Conservation (phyloP, 1,140 invertebrate genomes). For the Pantala flavescens region DNA sequence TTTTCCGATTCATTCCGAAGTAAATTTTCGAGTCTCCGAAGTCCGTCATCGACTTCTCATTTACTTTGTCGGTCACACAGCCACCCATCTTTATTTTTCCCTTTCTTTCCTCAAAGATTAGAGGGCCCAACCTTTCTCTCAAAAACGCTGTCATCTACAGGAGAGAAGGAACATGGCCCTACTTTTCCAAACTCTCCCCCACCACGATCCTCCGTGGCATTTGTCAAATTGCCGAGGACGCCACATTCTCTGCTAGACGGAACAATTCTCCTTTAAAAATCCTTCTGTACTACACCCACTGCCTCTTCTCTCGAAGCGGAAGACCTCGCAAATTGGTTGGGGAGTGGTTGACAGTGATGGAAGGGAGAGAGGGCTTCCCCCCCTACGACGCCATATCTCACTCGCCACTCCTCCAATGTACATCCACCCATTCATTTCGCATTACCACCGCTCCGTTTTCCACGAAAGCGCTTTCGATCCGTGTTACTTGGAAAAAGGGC, state of each 20-base stretch:
- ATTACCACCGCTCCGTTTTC: slow-evolving; percentile 7
- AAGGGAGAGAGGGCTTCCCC: background rate
- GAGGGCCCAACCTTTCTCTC: slow-evolving; percentile 1
- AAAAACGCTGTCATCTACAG: slow-evolving; percentile 5
- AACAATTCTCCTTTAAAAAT: background rate
- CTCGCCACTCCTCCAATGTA: slow-evolving; percentile 7
- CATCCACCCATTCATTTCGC: slow-evolving; percentile 2
- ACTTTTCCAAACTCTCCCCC: background rate
- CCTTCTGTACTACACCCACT: background rate
- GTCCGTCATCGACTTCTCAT: background rate
- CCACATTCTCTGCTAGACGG: slow-evolving; percentile 3
- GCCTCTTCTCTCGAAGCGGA: background rate
- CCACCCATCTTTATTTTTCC: background rate
- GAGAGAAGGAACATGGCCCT: background rate
- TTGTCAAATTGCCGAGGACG: slow-evolving; percentile 1
- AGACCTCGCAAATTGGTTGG: slow-evolving; percentile 4
- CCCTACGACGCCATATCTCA: background rate
- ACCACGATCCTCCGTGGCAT: background rate
- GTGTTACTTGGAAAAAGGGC: too few relatives aligned
- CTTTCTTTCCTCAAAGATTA: background rate
- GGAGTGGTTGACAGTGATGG: slow-evolving; percentile 7
- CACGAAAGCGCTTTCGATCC: background rate
- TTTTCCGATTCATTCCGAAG: background rate
- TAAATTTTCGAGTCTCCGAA: background rate
- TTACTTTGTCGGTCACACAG: slow-evolving; percentile 8